These are phyloP conservation scores for Sebastes nivosus DNA, from an alignment of 2,797 vertebrate species.

Conservation along the genomic window DNA sequence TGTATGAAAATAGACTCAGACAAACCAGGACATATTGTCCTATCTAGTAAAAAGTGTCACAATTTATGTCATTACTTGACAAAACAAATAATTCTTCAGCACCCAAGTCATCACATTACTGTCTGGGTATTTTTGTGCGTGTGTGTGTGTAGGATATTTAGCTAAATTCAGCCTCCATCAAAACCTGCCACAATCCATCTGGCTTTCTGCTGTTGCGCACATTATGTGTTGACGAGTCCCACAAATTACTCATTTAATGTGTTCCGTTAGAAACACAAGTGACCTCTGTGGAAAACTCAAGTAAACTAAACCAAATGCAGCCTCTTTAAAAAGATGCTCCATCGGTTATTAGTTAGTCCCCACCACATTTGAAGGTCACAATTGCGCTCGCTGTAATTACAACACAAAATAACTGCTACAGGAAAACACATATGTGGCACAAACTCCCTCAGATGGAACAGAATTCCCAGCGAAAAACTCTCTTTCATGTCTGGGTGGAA, in stretches of 20 bases:
- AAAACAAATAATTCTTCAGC: neutral
- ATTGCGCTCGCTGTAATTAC: conserved; percentile 63
- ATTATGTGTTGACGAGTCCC: conserved; percentile 17
- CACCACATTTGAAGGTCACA: conserved; percentile 69
- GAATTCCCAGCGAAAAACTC: conserved; percentile 32
- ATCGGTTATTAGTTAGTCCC: conserved; percentile 61
- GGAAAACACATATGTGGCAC: conserved; percentile 57
- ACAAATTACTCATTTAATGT: conserved; percentile 48
- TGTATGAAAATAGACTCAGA: neutral
- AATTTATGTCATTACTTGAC: neutral
- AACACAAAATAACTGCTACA: conserved; percentile 52
- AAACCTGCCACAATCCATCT: conserved; percentile 35
- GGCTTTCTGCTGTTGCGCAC: conserved; percentile 23
- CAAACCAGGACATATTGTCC: neutral
- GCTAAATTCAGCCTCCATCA: conserved; percentile 16
- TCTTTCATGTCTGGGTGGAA: conserved; percentile 57
- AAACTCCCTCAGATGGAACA: conserved; percentile 45
- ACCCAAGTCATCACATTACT: neutral
- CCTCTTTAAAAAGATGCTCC: conserved; percentile 37
- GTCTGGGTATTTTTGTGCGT: too few species aligned
- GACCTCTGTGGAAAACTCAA: conserved; percentile 35
- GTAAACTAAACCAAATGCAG: conserved; percentile 48
- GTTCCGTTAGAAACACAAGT: conserved; percentile 43
- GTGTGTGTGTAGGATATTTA: neutral
- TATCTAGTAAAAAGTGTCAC: neutral